Evolutionary conservation across 2,888 invertebrate genomes (phyloP), one percentile per base, ranked within the genome.

Genomic region (Crocallis elinguaria): DNA sequence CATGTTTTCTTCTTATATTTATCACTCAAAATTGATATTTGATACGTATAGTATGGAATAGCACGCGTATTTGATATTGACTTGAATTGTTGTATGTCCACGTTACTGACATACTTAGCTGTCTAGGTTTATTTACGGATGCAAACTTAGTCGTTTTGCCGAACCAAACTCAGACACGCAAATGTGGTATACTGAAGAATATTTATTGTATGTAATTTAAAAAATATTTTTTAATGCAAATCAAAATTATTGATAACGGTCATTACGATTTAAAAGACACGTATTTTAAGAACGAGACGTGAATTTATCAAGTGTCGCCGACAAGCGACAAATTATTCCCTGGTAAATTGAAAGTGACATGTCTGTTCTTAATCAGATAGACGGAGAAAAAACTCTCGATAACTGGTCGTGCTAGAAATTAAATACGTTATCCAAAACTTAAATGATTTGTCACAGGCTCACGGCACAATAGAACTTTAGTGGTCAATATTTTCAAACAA

Each of bases 111-210:
- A 82, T 84, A 79, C 73, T 81, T 79, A 73, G 67, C 67, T 67
- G 83, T 86, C 82, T 82, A 75, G 73, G 62, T 44, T 45, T 79
- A 84, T 80, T 83, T 78, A 73, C 70, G 73, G 79, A 77, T 66
- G 65, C 64, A n/a, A 64, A 62, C 64, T 58, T 69, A 65, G 65
- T 77, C 71, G 70, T 78, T 77, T 81, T 78, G 71, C 63, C 66
- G 56, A 73, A 73, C 73, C 71, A 69, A 64, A 71, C 67, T 45
- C 58, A 65, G 71, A 68, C 69, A n/a, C n/a, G n/a, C 62, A 67
- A 78, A 72, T 73, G 74, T 77, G 77, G 71, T 77, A 78, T 80
- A 76, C 80, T n/a, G n/a, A n/a, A n/a, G 69, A 78, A 78, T 79
- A 77, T 80, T 82, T n/a, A n/a, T n/a, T n/a, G n/a, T n/a, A n/a